Conservation (phyloP, 2,113 vertebrate species). For the Apodemus sylvaticus region DNA sequence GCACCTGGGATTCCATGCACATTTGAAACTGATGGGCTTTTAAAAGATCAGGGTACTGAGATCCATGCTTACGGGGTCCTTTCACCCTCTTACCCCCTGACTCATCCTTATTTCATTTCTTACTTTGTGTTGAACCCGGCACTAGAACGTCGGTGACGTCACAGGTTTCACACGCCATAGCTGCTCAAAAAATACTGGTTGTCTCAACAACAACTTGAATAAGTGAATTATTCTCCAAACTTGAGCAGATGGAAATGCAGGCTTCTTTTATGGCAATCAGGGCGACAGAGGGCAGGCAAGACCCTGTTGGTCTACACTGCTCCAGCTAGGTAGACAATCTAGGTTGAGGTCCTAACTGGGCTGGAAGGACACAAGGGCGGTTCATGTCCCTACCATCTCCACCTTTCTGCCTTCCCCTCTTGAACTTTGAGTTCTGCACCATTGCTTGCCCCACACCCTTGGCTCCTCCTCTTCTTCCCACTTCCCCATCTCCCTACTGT, state of each 20-base stretch:
- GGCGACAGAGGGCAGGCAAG: not conserved
- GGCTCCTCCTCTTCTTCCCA: not conserved
- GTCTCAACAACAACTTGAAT: not conserved
- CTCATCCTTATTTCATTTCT: not conserved
- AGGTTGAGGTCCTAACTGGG: not conserved
- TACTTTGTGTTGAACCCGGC: not conserved
- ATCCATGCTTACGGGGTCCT: not conserved
- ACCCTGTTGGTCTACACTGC: fast-evolving
- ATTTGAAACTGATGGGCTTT: not conserved
- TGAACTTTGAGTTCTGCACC: not conserved
- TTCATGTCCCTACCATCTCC: not conserved
- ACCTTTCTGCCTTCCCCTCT: not conserved
- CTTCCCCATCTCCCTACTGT: fast-evolving
- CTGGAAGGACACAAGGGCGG: not conserved
- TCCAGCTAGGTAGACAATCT: not conserved
- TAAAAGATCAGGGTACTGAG: not conserved
- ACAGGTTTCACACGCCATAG: not conserved
- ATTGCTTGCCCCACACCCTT: not conserved
- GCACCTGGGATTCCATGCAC: not conserved
- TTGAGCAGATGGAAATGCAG: not conserved
- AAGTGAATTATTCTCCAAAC: not conserved
- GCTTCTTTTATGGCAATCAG: not conserved
- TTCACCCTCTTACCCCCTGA: not conserved
- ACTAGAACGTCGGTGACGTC: not conserved
- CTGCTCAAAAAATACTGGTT: not conserved